phyloP scores from a whole-genome alignment of 2,888 invertebrate genomes.

The Ophonus ardosiacus region DNA sequence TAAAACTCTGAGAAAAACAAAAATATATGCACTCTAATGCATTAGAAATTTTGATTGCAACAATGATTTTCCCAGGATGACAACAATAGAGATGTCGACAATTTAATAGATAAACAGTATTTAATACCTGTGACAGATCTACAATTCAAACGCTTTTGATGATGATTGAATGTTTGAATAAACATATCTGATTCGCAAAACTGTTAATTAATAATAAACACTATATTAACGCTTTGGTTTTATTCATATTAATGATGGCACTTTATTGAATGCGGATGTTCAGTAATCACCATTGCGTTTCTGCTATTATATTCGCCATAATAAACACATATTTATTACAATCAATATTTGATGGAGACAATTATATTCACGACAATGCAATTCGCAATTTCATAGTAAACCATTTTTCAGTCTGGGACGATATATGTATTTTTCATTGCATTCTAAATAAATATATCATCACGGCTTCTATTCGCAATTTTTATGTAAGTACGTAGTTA shows the following conservation, averaged over 20 bases:
- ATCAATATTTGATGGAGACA: slow-evolving; percentile 2
- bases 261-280: neutral
- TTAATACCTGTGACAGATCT: neutral
- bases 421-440: neutral
- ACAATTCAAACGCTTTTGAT: slow-evolving; percentile 3
- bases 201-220: slow-evolving; percentile 16
- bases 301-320: neutral
- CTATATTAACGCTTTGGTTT: neutral
- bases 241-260: slow-evolving; percentile 4
- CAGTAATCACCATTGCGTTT: neutral
- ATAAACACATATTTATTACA: neutral
- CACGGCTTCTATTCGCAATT: neutral
- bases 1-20: neutral
- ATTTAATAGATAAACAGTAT: neutral
- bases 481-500: no score
- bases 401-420: neutral
- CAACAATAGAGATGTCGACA: neutral
- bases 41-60: neutral
- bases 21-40: neutral
- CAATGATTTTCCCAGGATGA: neutral
- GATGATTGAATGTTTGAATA: neutral
- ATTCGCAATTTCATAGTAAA: neutral
- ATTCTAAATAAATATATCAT: neutral
- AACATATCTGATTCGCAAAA: slow-evolving; percentile 2
- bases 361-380: neutral